These are phyloP conservation scores for Opisthograptis luteolata DNA, from an alignment of 2,888 invertebrate species.

Conservation along the genomic window DNA sequence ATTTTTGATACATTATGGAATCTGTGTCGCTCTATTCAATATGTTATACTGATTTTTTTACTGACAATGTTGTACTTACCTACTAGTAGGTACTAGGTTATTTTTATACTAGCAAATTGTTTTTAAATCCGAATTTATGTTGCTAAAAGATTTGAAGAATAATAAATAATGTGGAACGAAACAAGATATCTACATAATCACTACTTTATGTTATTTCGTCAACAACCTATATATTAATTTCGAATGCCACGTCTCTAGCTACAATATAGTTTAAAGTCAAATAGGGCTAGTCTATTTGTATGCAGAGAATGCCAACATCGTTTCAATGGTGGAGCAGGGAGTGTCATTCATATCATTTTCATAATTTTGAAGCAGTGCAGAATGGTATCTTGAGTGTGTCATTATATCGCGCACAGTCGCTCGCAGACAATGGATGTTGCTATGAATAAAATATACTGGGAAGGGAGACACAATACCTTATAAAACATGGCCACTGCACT, in stretches of 20 bases:
- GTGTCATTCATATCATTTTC: constrained; percentile 35
- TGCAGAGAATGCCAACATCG: constrained; percentile 14
- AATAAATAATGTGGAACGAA: too few relatives aligned
- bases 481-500: constrained; percentile 19
- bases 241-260: not conserved
- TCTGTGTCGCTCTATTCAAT: too few relatives aligned
- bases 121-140: too few relatives aligned
- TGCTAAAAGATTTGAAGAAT: too few relatives aligned
- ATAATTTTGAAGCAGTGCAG: constrained; percentile 40
- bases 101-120: too few relatives aligned
- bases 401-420: constrained; percentile 36
- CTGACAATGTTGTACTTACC: too few relatives aligned
- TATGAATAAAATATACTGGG: constrained; percentile 61
- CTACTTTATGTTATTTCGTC: not conserved
- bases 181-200: not conserved
- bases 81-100: too few relatives aligned
- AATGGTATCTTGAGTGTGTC: constrained; percentile 39
- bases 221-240: not conserved
- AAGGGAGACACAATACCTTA: constrained; percentile 42
- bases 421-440: constrained; percentile 50
- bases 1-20: too few relatives aligned
- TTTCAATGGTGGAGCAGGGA: constrained; percentile 20
- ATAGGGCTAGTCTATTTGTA: constrained; percentile 8
- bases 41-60: too few relatives aligned
- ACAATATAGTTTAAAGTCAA: constrained; percentile 14